These are phyloP conservation scores for Corythaeola cristata DNA, from an alignment of 2,113 vertebrate genomes.

Conservation along the genomic window DNA sequence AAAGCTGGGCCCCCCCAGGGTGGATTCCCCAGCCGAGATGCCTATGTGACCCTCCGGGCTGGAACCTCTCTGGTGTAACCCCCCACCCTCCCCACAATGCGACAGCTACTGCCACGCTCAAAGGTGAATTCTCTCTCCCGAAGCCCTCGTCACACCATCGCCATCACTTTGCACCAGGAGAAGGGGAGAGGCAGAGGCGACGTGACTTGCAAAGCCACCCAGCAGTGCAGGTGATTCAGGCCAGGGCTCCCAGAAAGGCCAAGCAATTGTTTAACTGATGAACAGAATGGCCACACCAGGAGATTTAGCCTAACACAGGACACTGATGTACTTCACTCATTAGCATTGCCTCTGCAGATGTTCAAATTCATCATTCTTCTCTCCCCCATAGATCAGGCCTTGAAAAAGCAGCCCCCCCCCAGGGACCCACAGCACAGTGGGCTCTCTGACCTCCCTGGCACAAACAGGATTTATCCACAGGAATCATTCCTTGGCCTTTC, in stretches of 20 bases:
- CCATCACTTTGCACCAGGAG: not conserved
- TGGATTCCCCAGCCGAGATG: not conserved
- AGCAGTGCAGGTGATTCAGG: too few relatives aligned
- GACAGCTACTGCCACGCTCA: not conserved
- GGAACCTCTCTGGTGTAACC: not conserved
- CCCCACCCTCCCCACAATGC: not conserved
- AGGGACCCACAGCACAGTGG: not conserved
- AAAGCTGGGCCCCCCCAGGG: fast-evolving
- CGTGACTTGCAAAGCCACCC: not conserved
- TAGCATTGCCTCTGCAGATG: not conserved
- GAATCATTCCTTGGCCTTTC: not conserved
- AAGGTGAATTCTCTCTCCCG: not conserved
- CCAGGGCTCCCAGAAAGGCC: not conserved
- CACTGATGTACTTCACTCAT: not conserved
- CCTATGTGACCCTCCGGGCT: not conserved
- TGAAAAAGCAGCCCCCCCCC: not conserved
- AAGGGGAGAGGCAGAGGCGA: not conserved
- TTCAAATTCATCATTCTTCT: not conserved
- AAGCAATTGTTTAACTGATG: not conserved
- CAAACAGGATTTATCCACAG: not conserved
- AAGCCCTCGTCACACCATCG: fast-evolving
- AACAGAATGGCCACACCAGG: not conserved
- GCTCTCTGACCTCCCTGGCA: not conserved
- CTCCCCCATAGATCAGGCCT: not conserved
- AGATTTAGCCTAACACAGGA: not conserved